Evolutionary conservation across 2,888 invertebrate species (phyloP).

Genomic region (Dasypolia templi): DNA sequence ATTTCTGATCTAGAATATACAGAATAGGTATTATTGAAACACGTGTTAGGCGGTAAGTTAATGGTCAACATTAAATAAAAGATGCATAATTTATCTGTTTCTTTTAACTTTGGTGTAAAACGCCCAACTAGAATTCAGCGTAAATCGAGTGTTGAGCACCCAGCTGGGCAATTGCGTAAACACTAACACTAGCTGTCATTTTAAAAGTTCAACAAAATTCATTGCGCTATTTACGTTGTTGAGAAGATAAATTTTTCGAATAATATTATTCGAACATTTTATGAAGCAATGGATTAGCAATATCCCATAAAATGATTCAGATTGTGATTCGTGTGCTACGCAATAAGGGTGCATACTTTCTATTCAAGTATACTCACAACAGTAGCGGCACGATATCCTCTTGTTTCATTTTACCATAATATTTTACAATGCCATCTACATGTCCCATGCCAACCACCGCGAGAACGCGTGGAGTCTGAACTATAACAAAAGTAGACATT

Average conservation of each 20-base stretch:
- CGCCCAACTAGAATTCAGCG: background rate
- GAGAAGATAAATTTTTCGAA: too few relatives aligned
- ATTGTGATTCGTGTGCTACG: too few relatives aligned
- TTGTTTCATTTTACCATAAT: conserved; percentile 86
- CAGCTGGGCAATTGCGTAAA: too few relatives aligned
- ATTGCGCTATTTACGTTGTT: too few relatives aligned
- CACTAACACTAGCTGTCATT: too few relatives aligned
- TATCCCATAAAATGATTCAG: too few relatives aligned
- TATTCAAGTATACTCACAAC: conserved; percentile 77
- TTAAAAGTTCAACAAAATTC: too few relatives aligned
- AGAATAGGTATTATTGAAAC: background rate
- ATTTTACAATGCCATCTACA: conserved; percentile 94
- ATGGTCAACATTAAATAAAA: background rate
- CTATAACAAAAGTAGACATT: conserved; percentile 60
- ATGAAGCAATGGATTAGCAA: too few relatives aligned
- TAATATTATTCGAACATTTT: too few relatives aligned
- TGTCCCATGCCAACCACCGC: conserved; percentile 99
- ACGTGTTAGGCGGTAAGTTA: background rate
- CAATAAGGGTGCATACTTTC: too few relatives aligned
- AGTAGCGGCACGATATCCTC: conserved; percentile 86
- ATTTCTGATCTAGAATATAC: background rate
- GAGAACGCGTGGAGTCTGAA: conserved; percentile 93
- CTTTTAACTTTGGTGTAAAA: background rate
- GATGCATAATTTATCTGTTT: background rate
- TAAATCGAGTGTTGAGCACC: background rate